Percentiles rank a stretch among this genome's conserved stretches.
phyloP scores from a whole-genome alignment of 2,113 vertebrate genomes.

The Tretioscincus oriximinensis region DNA sequence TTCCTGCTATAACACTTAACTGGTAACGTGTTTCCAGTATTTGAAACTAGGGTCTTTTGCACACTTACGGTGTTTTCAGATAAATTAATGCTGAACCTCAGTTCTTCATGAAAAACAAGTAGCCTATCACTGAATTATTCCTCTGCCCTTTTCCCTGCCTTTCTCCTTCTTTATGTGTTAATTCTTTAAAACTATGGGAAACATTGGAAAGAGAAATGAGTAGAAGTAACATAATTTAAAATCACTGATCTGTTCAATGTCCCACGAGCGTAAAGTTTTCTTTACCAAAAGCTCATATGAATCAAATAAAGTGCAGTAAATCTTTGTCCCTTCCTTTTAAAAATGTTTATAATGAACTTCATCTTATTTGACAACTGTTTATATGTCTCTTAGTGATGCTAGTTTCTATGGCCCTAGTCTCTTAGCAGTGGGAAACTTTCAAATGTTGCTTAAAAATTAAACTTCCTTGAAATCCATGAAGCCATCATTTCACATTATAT shows the following conservation, averaged over 20 bases:
- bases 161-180: neutral
- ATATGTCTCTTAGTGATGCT: neutral
- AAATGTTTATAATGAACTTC: neutral
- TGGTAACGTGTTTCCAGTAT: too few species aligned
- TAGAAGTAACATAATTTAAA: neutral
- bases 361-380: fast-evolving
- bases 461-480: neutral
- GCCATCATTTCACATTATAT: neutral
- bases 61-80: too few species aligned
- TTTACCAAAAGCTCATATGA: neutral
- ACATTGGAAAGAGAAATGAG: neutral
- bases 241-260: neutral
- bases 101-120: too few species aligned
- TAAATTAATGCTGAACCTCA: too few species aligned
- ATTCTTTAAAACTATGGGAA: too few species aligned
- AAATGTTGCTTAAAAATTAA: neutral
- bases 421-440: neutral
- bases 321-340: conserved; percentile 6
- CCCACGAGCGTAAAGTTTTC: too few species aligned
- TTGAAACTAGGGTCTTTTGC: too few species aligned
- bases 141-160: neutral
- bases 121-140: neutral
- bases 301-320: neutral
- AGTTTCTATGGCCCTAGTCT: neutral
- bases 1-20: too few species aligned